These are phyloP conservation scores for Dreissena rostriformis DNA, from an alignment of 1,140 invertebrate genomes.

Conservation along the genomic window DNA sequence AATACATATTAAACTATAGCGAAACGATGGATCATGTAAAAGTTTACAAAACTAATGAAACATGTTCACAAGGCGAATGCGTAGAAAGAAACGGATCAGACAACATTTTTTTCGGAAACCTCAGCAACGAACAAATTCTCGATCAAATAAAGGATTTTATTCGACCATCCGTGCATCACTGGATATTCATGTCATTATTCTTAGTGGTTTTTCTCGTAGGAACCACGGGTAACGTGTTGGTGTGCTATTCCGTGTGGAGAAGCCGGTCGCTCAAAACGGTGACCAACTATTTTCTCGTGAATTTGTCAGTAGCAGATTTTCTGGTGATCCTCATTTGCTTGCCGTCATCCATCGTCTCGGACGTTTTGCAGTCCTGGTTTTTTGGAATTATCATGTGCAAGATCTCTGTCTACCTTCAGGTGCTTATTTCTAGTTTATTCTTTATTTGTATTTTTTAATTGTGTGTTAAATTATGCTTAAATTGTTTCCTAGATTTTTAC, in stretches of 20 bases:
- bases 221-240: constrained; percentile 91
- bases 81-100: no score
- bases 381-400: constrained; percentile 91
- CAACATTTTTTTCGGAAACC: no score
- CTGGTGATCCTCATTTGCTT: constrained; percentile 94
- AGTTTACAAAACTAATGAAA: no score
- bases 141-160: constrained; percentile 59
- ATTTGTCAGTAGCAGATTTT: constrained; percentile 94
- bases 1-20: no score
- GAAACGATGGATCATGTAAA: no score
- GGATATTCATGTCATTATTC: constrained; percentile 82
- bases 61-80: no score
- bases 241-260: constrained; percentile 92
- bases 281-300: constrained; percentile 96
- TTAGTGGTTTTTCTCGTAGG: constrained; percentile 89
- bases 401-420: constrained; percentile 92
- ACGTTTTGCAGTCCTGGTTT: constrained; percentile 95
- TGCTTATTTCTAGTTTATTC: constrained; percentile 72
- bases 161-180: constrained; percentile 63
- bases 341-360: constrained; percentile 90
- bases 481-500: no score
- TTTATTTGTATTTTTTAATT: no score
- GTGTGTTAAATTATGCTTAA: no score
- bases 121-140: constrained; percentile 13
- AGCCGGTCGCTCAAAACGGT: constrained; percentile 93